Evolutionary conservation across 2,797 vertebrate genomes (phyloP).

Genomic region (Bufotes viridis): DNA sequence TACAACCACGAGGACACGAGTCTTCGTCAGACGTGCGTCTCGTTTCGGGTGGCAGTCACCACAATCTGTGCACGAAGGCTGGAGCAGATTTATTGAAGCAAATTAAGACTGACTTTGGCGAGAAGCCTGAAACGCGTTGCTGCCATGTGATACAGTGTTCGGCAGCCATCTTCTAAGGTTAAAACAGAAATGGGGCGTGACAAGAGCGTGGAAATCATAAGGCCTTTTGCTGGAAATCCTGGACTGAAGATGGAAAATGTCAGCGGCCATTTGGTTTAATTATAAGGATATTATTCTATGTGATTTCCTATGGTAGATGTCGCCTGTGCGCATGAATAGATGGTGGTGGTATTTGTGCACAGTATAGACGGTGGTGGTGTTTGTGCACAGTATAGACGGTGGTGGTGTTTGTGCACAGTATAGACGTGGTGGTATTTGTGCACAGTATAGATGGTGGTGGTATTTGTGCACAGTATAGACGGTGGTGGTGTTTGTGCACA

Average conservation of each 20-base stretch:
- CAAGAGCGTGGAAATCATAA: background rate
- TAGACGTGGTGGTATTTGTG: no score
- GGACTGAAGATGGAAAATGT: background rate
- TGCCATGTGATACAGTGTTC: background rate
- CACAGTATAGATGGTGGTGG: background rate
- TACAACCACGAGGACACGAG: no score
- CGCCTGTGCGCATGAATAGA: background rate
- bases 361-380: no score
- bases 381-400: no score
- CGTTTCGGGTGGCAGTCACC: background rate
- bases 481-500: background rate
- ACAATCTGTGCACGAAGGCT: background rate
- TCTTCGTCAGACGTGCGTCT: background rate
- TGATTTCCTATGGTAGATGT: background rate
- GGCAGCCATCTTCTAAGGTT: background rate
- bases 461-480: background rate
- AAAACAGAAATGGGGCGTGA: background rate
- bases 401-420: no score
- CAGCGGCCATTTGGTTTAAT: background rate
- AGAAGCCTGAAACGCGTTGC: background rate
- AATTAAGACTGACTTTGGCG: background rate
- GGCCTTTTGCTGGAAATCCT: background rate
- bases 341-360: no score
- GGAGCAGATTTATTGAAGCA: slow-evolving; percentile 4
- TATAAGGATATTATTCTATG: background rate